Evolutionary conservation across 2,888 invertebrate species (phyloP).

Genomic region (Macroteleia sp.): DNA sequence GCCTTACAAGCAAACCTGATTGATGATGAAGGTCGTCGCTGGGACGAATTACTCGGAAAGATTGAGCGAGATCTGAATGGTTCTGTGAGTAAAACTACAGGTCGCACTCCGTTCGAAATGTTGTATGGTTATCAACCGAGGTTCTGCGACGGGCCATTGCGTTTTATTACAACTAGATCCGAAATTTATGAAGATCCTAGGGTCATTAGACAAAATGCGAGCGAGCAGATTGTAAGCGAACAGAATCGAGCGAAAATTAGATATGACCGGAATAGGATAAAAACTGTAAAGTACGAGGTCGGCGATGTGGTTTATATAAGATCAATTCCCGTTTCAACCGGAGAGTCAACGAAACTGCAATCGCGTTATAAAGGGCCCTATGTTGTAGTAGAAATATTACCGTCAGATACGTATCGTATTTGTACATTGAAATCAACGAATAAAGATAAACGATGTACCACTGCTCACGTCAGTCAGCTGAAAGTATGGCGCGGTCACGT

Average conservation of each 20-base stretch:
- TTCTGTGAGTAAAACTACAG: neutral
- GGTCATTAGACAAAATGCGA: neutral
- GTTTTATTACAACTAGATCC: neutral
- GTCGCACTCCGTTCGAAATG: neutral
- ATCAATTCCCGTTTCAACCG: conserved; percentile 1
- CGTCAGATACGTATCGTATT: neutral
- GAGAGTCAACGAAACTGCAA: conserved; percentile 31
- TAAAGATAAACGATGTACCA: neutral
- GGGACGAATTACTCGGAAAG: neutral
- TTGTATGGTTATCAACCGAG: conserved; percentile 2
- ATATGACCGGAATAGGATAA: neutral
- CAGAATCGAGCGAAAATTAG: neutral
- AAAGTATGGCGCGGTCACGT: neutral
- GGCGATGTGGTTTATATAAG: neutral
- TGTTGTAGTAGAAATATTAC: neutral
- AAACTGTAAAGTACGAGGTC: neutral
- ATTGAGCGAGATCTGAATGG: neutral
- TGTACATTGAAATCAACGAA: neutral
- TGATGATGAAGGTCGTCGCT: neutral
- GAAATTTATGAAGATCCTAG: neutral
- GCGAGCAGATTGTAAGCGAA: neutral
- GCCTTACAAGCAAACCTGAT: neutral
- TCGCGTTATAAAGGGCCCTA: neutral
- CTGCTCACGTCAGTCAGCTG: neutral
- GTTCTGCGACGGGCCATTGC: neutral